Conservation (phyloP, 37 sponge, comb jelly and placozoan species). For the Aplysina aerophoba region DNA sequence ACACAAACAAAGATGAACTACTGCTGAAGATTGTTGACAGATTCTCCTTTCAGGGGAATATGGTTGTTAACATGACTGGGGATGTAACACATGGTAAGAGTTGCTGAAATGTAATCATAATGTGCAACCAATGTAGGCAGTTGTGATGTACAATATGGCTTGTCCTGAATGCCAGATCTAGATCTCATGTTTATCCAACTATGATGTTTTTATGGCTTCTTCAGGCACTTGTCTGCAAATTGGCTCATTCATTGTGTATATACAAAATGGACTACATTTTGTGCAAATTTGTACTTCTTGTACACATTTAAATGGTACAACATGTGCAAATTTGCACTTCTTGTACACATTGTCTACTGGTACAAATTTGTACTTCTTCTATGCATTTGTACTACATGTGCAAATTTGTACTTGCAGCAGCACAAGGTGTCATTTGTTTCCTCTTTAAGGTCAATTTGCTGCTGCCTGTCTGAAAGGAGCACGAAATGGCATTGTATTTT, state of each 20-base stretch:
- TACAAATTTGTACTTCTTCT: background rate
- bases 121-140: too few species aligned
- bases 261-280: background rate
- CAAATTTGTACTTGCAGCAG: too few species aligned
- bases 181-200: too few species aligned
- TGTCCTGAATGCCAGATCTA: too few species aligned
- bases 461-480: background rate
- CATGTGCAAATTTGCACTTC: slow-evolving; percentile 13
- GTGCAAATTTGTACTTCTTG: slow-evolving; percentile 22
- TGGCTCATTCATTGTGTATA: background rate
- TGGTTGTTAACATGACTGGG: slow-evolving; percentile 7
- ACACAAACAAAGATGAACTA: slow-evolving; percentile 1
- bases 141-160: too few species aligned
- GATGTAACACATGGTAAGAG: slow-evolving; percentile 11
- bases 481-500: background rate
- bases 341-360: background rate
- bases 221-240: background rate
- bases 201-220: too few species aligned
- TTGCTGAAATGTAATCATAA: background rate
- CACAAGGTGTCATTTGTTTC: background rate
- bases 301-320: background rate
- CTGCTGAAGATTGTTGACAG: background rate
- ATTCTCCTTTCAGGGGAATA: slow-evolving; percentile 13
- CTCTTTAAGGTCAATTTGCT: slow-evolving; percentile 10
- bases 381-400: background rate